Evolutionary conservation across 2,113 vertebrate species (phyloP).

Genomic region (Capreolus pygargus): DNA sequence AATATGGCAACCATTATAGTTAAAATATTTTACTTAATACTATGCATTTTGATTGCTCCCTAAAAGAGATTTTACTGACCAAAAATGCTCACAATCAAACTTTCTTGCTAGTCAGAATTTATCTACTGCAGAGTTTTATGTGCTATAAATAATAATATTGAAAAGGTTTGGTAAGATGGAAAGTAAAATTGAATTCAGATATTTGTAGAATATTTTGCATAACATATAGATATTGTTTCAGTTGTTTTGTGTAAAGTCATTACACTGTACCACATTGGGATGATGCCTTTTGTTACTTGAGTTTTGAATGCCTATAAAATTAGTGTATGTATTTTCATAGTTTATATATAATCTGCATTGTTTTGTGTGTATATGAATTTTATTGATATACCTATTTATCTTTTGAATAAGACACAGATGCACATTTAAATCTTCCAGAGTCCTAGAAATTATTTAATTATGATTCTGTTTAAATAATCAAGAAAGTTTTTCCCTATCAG

Average conservation of each 20-base stretch:
- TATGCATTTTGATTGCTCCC: neutral
- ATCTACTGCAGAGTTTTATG: neutral
- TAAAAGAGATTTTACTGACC: neutral
- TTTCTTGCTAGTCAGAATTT: neutral
- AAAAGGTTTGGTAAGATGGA: neutral
- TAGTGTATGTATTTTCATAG: neutral
- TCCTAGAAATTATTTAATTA: neutral
- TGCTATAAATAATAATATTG: neutral
- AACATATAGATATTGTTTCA: neutral
- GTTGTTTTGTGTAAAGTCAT: neutral
- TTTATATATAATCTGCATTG: neutral
- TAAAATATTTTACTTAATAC: slow-evolving; percentile 12
- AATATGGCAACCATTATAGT: neutral
- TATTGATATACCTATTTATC: neutral
- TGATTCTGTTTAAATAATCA: neutral
- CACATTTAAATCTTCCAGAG: neutral
- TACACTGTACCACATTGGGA: neutral
- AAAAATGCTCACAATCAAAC: neutral
- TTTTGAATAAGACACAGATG: neutral
- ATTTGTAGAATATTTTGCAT: neutral
- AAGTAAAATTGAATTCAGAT: neutral
- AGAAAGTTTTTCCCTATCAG: neutral
- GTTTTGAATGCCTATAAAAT: neutral
- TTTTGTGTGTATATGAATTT: neutral
- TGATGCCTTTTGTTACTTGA: neutral